Conservation (phyloP, 2,113 vertebrate species). For the Etheostoma cragini region DNA sequence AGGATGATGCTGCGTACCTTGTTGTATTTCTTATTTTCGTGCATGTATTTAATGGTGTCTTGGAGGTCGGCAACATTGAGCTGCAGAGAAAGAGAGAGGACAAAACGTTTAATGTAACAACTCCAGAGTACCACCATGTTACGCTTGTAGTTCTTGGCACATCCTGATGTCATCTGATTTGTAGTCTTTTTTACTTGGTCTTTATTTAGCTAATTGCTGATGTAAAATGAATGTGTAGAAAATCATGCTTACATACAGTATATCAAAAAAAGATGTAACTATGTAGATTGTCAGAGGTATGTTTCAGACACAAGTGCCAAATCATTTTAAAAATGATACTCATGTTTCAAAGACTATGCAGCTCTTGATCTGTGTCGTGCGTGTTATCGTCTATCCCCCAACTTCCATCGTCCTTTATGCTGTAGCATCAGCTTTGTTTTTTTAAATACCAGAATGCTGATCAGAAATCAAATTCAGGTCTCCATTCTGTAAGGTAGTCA, state of each 20-base stretch:
- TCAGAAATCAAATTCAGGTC: neutral
- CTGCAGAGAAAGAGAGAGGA: slow-evolving; percentile 77
- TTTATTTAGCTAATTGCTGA: neutral
- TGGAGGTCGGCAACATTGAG: slow-evolving; percentile 90
- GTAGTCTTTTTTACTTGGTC: neutral
- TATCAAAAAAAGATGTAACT: neutral
- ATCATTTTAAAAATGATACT: neutral
- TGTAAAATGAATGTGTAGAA: neutral
- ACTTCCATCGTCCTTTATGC: too few relatives aligned
- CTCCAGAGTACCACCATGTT: neutral
- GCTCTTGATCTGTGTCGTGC: neutral
- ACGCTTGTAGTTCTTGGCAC: neutral
- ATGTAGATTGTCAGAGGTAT: neutral
- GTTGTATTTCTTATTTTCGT: slow-evolving; percentile 89
- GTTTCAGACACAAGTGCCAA: neutral
- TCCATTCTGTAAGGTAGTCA: neutral
- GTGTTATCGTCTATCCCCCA: too few relatives aligned
- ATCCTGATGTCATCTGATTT: neutral
- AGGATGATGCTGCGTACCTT: slow-evolving; percentile 68
- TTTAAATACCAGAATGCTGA: neutral
- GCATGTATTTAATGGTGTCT: slow-evolving; percentile 90
- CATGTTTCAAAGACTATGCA: neutral
- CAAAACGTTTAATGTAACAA: neutral
- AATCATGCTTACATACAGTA: neutral
- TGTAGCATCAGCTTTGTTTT: too few relatives aligned